phyloP scores from a whole-genome alignment of 1,140 invertebrate species.

The Harlomillsia oculata region DNA sequence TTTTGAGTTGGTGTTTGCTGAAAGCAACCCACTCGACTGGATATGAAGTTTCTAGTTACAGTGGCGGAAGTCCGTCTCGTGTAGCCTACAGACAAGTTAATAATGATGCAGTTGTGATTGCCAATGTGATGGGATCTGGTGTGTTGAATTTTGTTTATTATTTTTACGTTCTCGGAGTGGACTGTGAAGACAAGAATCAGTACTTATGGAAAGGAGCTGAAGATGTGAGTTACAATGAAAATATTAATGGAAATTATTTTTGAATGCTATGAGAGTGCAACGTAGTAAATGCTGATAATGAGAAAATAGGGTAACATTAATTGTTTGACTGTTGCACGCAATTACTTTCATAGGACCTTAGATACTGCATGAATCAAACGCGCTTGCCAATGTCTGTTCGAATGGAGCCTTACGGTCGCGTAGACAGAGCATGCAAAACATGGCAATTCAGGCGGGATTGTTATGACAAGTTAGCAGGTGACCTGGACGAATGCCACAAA shows the following conservation, averaged over 20 bases:
- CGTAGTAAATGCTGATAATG: neutral
- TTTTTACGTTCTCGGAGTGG: conserved; percentile 13
- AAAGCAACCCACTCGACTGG: too few species aligned
- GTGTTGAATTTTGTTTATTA: conserved; percentile 14
- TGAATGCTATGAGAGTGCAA: neutral
- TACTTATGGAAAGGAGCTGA: conserved; percentile 14
- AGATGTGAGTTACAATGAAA: neutral
- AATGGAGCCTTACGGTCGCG: conserved; percentile 3
- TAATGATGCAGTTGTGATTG: conserved; percentile 18
- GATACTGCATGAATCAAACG: neutral
- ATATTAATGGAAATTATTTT: neutral
- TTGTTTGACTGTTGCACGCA: neutral
- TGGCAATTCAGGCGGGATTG: conserved; percentile 2
- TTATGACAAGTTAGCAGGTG: conserved; percentile 2
- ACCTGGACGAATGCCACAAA: conserved; percentile 12
- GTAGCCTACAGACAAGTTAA: too few species aligned
- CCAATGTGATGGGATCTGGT: conserved; percentile 17
- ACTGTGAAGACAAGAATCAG: conserved; percentile 15
- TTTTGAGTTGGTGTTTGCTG: too few species aligned
- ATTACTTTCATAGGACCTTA: neutral
- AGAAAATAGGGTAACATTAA: neutral
- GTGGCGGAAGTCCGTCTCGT: too few species aligned
- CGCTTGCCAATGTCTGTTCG: neutral
- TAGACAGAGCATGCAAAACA: conserved; percentile 7
- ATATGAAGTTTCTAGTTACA: too few species aligned